Conservation (phyloP, 2,797 vertebrate genomes). For the Onychomys torridus region DNA sequence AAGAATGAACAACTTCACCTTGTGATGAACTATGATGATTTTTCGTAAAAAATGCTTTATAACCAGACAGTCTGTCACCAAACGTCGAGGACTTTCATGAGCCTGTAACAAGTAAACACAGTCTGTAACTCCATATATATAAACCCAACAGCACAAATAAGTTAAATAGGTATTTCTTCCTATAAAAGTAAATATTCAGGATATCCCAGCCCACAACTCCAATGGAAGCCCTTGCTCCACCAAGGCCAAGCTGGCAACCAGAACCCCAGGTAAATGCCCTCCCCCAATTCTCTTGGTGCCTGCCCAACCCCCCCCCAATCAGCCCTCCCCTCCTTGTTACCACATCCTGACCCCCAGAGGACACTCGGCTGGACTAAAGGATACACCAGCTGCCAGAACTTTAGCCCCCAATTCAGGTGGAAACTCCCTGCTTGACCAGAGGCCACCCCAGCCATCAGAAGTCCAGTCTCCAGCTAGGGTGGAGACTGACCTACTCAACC, state of each 20-base stretch:
- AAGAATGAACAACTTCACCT: constrained; percentile 67
- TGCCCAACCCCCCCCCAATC: background rate
- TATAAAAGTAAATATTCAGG: constrained; percentile 40
- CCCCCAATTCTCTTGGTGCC: background rate
- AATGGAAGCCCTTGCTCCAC: background rate
- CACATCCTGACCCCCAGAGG: background rate
- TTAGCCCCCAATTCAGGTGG: background rate
- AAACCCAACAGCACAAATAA: constrained; percentile 57
- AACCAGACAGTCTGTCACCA: constrained; percentile 70
- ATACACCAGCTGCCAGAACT: background rate
- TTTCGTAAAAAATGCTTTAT: constrained; percentile 83
- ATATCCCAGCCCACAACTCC: background rate
- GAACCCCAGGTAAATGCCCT: background rate
- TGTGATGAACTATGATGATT: constrained; percentile 80
- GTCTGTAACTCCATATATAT: constrained; percentile 23
- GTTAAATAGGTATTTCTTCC: constrained; percentile 43
- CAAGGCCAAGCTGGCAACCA: background rate
- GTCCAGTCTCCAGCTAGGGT: background rate
- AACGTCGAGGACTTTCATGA: constrained; percentile 67
- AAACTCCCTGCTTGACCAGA: background rate
- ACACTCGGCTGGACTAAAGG: background rate
- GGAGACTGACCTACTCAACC: background rate
- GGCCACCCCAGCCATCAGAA: background rate
- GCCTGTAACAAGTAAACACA: constrained; percentile 77
- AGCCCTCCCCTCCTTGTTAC: background rate